Evolutionary conservation across 2,113 vertebrate species (phyloP).

Genomic region (Dissostichus mawsoni): DNA sequence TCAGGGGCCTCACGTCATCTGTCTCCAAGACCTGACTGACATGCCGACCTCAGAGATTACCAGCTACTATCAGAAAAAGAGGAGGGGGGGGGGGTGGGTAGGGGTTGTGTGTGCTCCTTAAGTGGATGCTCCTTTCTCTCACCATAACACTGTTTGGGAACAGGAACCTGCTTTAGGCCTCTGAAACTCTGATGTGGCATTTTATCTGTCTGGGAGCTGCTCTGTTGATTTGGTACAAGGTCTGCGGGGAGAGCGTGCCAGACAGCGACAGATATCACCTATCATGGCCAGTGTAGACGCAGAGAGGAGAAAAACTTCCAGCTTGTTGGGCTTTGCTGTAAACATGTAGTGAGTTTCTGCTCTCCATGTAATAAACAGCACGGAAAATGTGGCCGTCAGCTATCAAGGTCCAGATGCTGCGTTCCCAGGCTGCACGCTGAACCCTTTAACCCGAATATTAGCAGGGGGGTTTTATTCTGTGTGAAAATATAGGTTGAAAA

Average conservation of each 20-base stretch:
- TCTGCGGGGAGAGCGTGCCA: conserved; percentile 53
- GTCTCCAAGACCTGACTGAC: conserved; percentile 77
- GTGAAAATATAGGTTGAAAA: conserved; percentile 33
- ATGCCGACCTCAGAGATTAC: conserved; percentile 79
- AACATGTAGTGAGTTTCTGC: conserved; percentile 39
- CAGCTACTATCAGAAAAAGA: conserved; percentile 64
- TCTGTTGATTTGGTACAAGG: conserved; percentile 73
- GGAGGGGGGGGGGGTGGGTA: conserved; percentile 9
- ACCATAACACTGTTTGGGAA: conserved; percentile 57
- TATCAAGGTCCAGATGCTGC: conserved; percentile 77
- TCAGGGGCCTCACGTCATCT: conserved; percentile 80
- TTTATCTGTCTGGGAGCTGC: conserved; percentile 75
- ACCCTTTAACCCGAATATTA: conserved; percentile 68
- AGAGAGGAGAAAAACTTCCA: conserved; percentile 28
- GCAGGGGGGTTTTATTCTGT: conserved; percentile 2
- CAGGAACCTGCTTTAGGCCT: conserved; percentile 51
- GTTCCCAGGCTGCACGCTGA: conserved; percentile 76
- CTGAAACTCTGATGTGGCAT: conserved; percentile 55
- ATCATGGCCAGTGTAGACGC: conserved; percentile 25
- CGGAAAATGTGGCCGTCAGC: conserved; percentile 33
- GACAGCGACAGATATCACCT: conserved; percentile 69
- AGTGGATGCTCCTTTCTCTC: conserved; percentile 75
- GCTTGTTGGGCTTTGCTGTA: conserved; percentile 36
- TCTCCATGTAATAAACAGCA: conserved; percentile 30
- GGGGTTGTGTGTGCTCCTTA: conserved; percentile 58